A percentile compares a stretch with the other conserved stretches of the same genome.
Conservation (phyloP, 2,113 vertebrate genomes). For the Laticauda colubrina region DNA sequence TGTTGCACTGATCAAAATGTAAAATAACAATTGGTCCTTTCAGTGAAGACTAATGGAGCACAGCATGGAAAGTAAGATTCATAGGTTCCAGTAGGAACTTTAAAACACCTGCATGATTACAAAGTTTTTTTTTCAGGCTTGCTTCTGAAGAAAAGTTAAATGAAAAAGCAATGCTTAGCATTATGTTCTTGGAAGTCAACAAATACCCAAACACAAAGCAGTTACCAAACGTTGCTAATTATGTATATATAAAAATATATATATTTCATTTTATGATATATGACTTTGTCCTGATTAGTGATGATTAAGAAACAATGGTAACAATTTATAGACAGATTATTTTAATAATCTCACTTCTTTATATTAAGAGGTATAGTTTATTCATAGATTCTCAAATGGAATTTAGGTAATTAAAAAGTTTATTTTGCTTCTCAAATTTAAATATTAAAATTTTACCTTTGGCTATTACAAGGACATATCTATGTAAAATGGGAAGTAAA, state of each 20-base stretch:
- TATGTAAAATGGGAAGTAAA: background rate
- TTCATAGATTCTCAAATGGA: background rate
- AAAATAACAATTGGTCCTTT: background rate
- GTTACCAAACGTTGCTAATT: background rate
- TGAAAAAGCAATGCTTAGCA: background rate
- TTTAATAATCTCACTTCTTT: background rate
- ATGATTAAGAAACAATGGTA: background rate
- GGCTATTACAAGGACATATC: background rate
- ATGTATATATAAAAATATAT: background rate
- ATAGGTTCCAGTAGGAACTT: too few species aligned
- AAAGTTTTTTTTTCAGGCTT: too few species aligned
- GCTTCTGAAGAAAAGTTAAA: background rate
- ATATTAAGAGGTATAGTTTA: background rate
- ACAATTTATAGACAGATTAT: background rate
- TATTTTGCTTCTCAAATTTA: background rate
- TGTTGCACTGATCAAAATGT: background rate
- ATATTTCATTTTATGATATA: background rate
- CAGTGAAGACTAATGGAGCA: too few species aligned
- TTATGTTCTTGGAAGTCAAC: background rate
- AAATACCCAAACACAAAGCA: background rate
- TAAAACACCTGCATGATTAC: too few species aligned
- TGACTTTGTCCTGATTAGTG: background rate
- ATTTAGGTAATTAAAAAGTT: background rate
- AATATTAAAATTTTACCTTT: background rate
- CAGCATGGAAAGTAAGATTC: too few species aligned